Base-by-base conservation (phyloP, 2,888 invertebrate species). In the Pseudococcus jackbeardsleyi region DNA sequence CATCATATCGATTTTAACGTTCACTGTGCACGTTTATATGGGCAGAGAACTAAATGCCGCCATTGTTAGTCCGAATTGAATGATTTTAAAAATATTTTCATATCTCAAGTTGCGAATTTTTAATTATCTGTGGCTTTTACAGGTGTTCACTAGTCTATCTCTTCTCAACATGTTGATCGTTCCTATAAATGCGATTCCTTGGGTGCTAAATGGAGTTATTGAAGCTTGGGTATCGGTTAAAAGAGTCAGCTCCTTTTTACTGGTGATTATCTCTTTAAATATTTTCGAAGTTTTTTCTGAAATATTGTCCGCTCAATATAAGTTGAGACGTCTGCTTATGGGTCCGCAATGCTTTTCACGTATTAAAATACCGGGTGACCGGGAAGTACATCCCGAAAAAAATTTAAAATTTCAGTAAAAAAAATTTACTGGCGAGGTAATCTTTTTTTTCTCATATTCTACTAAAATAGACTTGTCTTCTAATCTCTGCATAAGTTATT, bases 131-230 rank as follows among this genome's bases (percentile, higher is more conserved):
- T 33, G 5, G 39, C 0, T 82, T 88, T 86, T 91, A 15, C 90
- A 94, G 93, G 93, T 97, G 0, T 99, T 99, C 91, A 99, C 99
- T 0, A 96, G 96, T 90, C 95, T 99, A 90, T 98, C 99, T 0
- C 93, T 99, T 88, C 94, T 99, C 89, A 97, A 98, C 91, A 98
- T 99, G 96, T 93, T 99, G 89, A 99, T 99, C 90, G 94, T 95
- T 87, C 99, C 99, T 0, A 92, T 99, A 89, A 99, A 99, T 92
- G 97, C 98, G 0, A 98, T 99, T 92, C 99, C 99, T 0, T 99
- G 99, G 99, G 99, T 99, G 4, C 92, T 99, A 26, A 99, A 98
- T 92, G 99, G 99, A 0, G 92, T 99, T 4, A 95, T 98, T 77
- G 99, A 99, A 92, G 97, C 99, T 0, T 97, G 97, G 96, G 97